phyloP scores from a whole-genome alignment of 2,797 vertebrate species.

The Protonibea diacanthus region DNA sequence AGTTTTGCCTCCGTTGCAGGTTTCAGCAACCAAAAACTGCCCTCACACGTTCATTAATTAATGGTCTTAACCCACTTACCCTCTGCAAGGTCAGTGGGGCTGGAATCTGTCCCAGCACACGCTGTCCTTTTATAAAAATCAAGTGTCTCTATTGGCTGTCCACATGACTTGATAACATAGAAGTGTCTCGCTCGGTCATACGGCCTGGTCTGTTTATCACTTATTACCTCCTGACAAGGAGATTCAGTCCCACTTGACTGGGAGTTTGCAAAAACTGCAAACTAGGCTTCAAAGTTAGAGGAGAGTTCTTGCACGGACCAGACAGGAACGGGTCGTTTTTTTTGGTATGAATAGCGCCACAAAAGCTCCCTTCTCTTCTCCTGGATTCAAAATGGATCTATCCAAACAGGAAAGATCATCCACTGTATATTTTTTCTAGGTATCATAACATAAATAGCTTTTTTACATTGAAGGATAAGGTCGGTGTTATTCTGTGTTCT shows the following conservation, averaged over 20 bases:
- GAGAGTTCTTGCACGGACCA: background rate
- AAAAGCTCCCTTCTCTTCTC: no score
- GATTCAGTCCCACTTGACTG: background rate
- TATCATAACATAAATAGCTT: no score
- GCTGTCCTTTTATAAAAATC: slow-evolving; percentile 25
- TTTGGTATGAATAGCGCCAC: background rate
- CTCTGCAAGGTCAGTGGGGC: slow-evolving; percentile 49
- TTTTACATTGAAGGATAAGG: no score
- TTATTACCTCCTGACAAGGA: slow-evolving; percentile 16
- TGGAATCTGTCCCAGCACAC: slow-evolving; percentile 49
- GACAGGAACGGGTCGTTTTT: background rate
- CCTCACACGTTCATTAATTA: slow-evolving; percentile 42
- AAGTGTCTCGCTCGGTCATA: slow-evolving; percentile 8
- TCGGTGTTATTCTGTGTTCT: no score
- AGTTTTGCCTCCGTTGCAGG: background rate
- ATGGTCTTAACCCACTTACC: slow-evolving; percentile 40
- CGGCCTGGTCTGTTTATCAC: slow-evolving; percentile 34
- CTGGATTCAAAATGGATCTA: no score
- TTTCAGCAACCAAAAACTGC: slow-evolving; percentile 4
- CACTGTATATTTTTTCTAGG: no score
- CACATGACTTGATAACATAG: slow-evolving; percentile 20
- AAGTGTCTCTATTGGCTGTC: slow-evolving; percentile 36
- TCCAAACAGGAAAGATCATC: no score
- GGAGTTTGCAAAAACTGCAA: background rate
- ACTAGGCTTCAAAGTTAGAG: background rate